These are phyloP conservation scores for Ailurus styani DNA, from an alignment of 2,113 vertebrate species.

Conservation along the genomic window DNA sequence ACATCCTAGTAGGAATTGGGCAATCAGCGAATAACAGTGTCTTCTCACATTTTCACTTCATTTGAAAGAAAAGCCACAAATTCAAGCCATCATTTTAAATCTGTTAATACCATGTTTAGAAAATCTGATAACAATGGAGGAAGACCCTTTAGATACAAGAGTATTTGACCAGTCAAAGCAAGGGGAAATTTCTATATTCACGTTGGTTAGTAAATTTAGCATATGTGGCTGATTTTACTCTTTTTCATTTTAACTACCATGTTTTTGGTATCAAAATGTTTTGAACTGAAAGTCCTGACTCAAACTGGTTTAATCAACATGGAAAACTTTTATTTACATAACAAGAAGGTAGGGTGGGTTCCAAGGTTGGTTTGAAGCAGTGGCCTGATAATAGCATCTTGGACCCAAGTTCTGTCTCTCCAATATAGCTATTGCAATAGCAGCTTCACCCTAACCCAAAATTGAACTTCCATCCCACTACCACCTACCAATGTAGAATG, in stretches of 20 bases:
- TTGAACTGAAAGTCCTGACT: neutral
- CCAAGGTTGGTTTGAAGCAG: neutral
- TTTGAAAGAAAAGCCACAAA: neutral
- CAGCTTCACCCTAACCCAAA: neutral
- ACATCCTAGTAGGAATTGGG: neutral
- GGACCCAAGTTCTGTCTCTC: neutral
- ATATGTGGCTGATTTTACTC: neutral
- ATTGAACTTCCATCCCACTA: neutral
- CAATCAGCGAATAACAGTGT: neutral
- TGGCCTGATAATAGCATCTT: neutral
- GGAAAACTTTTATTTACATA: neutral
- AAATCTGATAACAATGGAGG: neutral
- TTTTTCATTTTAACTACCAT: neutral
- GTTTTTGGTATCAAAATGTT: neutral
- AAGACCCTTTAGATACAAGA: neutral
- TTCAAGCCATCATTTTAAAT: neutral
- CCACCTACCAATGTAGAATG: neutral
- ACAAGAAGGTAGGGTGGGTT: neutral
- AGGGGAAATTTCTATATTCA: neutral
- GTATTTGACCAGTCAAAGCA: neutral
- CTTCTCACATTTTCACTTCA: neutral
- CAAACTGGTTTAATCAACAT: neutral
- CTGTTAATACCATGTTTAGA: neutral
- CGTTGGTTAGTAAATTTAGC: neutral
- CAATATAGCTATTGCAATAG: neutral